Evolutionary conservation across 2,888 invertebrate genomes (phyloP).

Genomic region (Iphiclides podalirius): DNA sequence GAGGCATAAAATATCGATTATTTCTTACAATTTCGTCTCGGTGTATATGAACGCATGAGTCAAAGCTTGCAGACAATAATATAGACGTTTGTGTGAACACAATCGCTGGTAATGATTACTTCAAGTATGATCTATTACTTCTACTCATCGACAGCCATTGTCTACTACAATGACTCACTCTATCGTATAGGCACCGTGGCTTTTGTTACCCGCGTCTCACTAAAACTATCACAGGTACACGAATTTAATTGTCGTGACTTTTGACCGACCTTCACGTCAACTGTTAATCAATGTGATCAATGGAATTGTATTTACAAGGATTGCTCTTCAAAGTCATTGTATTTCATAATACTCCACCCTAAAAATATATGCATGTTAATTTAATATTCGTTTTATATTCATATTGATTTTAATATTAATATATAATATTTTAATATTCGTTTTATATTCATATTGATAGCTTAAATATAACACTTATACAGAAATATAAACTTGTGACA

Average conservation of each 20-base stretch:
- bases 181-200: conserved; percentile 4
- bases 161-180: conserved; percentile 17
- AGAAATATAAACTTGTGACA: too few relatives aligned
- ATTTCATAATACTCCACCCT: too few relatives aligned
- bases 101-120: conserved; percentile 22
- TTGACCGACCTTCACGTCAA: conserved; percentile 11
- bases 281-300: neutral
- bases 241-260: conserved; percentile 13
- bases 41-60: conserved; percentile 4
- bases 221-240: conserved; percentile 7
- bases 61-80: conserved; percentile 10
- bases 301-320: neutral
- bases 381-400: too few relatives aligned
- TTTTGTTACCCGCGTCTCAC: conserved; percentile 9
- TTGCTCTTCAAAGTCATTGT: neutral
- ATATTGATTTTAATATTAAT: too few relatives aligned
- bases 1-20: too few relatives aligned
- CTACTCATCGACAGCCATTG: conserved; percentile 19
- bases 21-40: too few relatives aligned
- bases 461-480: too few relatives aligned
- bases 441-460: too few relatives aligned
- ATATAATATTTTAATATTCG: too few relatives aligned
- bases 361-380: too few relatives aligned
- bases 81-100: conserved; percentile 22
- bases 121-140: conserved; percentile 21